These are phyloP conservation scores for Athene noctua DNA, from an alignment of 2,113 vertebrate species.

Conservation along the genomic window DNA sequence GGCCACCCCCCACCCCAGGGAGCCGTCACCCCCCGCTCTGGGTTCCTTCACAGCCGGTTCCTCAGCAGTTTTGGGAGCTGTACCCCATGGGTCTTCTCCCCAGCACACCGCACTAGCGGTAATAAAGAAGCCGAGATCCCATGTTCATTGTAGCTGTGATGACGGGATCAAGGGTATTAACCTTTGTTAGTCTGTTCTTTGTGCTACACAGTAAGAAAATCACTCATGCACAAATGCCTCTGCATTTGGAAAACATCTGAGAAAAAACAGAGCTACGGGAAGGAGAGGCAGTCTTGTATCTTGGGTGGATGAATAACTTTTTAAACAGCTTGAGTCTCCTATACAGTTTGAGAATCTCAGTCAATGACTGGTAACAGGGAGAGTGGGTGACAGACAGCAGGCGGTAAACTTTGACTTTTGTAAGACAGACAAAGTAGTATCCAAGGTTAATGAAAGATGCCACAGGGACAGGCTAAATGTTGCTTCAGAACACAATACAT, in stretches of 20 bases:
- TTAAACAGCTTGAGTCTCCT: not conserved
- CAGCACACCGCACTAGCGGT: too few relatives aligned
- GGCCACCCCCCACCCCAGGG: too few relatives aligned
- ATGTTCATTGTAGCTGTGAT: too few relatives aligned
- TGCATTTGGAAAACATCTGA: not conserved
- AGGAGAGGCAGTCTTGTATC: not conserved
- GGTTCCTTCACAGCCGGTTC: too few relatives aligned
- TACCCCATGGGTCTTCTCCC: too few relatives aligned
- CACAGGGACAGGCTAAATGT: not conserved
- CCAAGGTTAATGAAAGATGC: not conserved
- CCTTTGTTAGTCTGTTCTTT: not conserved
- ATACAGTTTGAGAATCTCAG: not conserved
- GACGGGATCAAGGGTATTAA: too few relatives aligned
- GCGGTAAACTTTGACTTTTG: not conserved
- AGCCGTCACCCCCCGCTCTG: too few relatives aligned
- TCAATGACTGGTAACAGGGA: not conserved
- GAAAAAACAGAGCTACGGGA: not conserved
- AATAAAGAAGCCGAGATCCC: too few relatives aligned
- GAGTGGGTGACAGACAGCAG: not conserved
- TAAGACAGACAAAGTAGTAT: too few relatives aligned
- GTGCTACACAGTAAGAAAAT: not conserved
- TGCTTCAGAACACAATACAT: not conserved
- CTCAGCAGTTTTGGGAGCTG: too few relatives aligned
- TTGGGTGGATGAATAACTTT: not conserved
- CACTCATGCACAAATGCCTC: not conserved